Base-by-base conservation (phyloP, 1,140 invertebrate species). In the Meteorus sp. region DNA sequence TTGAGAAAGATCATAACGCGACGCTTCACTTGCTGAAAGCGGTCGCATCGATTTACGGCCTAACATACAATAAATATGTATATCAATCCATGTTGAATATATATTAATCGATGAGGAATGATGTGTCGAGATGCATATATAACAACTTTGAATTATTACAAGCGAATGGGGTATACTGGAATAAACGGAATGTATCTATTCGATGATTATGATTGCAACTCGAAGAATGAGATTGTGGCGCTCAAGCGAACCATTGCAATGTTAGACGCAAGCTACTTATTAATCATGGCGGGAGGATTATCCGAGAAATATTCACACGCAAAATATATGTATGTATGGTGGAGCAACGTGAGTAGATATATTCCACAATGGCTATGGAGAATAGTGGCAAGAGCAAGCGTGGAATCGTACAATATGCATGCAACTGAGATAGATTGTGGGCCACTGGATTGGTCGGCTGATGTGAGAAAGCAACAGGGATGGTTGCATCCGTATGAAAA, bases 211-310 rank as follows among this genome's bases (percentile, higher is more conserved):
- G 27, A 52, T 33, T 52, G 19, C 27, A 37, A 37, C 19, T 11
- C 27, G 27, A 35, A 19, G 31, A 52, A 52, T 50, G 17, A 52
- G 50, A 37, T 13, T 39, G 35, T 39, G 35, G 35, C 17, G 31
- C 20, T 11, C 8, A 13, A 20, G 31, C 11, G 6, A 52, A 52
- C 13, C 31, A 52, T 52, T 52, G 50, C 50, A 20, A 52, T 11
- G 29, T 15, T 52, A 37, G 27, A 35, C 35, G 50, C 31, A 52
- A 52, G 50, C 50, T 52, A 52, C 50, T 52, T 52, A 52, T 52
- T 52, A 52, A 52, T 19, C 50, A 9, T 17, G 22, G 50, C 31
- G 20, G 27, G 20, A 13, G 20, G n/a, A n/a, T n/a, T n/a, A n/a
- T n/a, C 22, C 43, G 0, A 1, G 22, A 19, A 19, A 45, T 13